Conservation (phyloP, 2,888 invertebrate species). For the Aphodius granarius region DNA sequence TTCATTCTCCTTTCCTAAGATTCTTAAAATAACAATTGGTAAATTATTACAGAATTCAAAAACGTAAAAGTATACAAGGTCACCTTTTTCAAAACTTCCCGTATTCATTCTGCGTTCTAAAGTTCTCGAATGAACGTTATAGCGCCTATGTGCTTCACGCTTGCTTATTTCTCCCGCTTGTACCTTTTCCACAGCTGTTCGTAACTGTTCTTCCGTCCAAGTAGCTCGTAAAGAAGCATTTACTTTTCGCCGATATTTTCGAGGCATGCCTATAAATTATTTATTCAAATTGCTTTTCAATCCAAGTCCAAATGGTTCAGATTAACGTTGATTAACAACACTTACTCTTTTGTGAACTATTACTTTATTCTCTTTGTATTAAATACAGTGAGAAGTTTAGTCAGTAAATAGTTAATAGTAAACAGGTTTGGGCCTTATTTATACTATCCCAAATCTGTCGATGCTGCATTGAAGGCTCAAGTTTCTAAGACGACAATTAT, state of each 20-base stretch:
- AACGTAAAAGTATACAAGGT: background rate
- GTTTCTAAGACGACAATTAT: no score
- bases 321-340: no score
- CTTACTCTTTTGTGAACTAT: no score
- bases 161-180: background rate
- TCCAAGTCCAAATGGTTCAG: no score
- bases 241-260: background rate
- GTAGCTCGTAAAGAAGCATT: background rate
- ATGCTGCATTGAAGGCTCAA: no score
- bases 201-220: slow-evolving; percentile 3
- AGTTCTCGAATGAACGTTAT: background rate
- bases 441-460: no score
- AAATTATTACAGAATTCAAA: background rate
- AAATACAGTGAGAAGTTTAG: no score
- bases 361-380: no score
- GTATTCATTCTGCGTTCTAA: slow-evolving; percentile 1
- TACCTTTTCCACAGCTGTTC: slow-evolving; percentile 4
- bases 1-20: background rate
- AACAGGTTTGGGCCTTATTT: no score
- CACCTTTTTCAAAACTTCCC: slow-evolving; percentile 2
- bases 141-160: background rate
- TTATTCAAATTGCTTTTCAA: background rate
- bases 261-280: background rate
- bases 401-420: no score
- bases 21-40: background rate